Percentiles rank a stretch among this genome's conserved stretches.
These are phyloP conservation scores for Casuarius casuarius DNA, from an alignment of 2,113 vertebrate genomes.

Conservation along the genomic window DNA sequence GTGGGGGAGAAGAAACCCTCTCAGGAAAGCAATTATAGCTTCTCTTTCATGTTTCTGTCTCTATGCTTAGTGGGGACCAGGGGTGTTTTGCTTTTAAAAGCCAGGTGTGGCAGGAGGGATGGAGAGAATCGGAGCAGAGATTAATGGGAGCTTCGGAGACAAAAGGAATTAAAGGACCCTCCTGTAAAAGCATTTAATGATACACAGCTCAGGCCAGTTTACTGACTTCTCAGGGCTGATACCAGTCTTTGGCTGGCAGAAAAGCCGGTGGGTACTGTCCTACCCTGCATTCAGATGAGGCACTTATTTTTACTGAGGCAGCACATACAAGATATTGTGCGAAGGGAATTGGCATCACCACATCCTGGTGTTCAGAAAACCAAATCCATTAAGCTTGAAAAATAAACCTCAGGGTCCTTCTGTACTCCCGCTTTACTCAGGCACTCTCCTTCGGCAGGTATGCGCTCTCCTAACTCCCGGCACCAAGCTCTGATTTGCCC, in stretches of 20 bases:
- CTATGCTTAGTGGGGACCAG: background rate
- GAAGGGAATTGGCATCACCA: accelerated
- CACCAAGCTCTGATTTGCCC: background rate
- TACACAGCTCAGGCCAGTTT: background rate
- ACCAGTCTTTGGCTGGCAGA: background rate
- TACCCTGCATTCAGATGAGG: background rate
- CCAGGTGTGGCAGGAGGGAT: constrained; percentile 30
- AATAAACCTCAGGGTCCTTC: background rate
- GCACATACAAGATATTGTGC: background rate
- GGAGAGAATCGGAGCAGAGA: background rate
- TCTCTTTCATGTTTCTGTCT: constrained; percentile 40
- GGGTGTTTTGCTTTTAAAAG: constrained; percentile 46
- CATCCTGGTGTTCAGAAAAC: background rate
- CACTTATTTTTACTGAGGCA: background rate
- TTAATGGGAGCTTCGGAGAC: constrained; percentile 8
- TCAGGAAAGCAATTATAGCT: constrained; percentile 48
- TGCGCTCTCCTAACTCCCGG: accelerated
- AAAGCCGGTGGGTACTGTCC: background rate
- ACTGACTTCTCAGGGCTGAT: background rate
- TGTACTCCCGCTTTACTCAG: background rate
- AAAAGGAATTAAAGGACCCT: constrained; percentile 23
- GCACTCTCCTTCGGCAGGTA: background rate
- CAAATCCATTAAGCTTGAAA: background rate
- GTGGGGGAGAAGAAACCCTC: background rate
- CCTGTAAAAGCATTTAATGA: background rate